These are phyloP conservation scores for Danionella dracula DNA, from an alignment of 2,797 vertebrate genomes.

Conservation along the genomic window DNA sequence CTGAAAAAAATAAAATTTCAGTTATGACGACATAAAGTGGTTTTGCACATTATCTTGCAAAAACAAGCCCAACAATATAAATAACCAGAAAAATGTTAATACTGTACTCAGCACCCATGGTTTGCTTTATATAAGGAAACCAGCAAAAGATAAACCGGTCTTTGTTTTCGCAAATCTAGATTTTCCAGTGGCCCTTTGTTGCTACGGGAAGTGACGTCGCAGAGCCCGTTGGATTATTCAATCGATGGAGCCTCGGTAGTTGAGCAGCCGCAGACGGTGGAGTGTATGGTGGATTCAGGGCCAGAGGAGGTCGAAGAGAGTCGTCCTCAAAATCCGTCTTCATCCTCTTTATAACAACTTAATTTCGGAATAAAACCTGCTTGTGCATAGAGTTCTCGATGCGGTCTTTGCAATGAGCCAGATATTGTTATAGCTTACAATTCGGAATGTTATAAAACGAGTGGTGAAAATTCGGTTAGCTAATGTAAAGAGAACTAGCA, in stretches of 20 bases:
- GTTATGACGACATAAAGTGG: not conserved
- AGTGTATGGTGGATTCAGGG: not conserved
- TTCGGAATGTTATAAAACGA: slow-evolving; percentile 63
- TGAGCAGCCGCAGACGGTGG: not conserved
- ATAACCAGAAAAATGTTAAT: not conserved
- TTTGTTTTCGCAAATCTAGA: slow-evolving; percentile 19
- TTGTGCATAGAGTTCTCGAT: slow-evolving; percentile 60
- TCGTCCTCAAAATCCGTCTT: slow-evolving; percentile 71
- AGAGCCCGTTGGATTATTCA: slow-evolving; percentile 46
- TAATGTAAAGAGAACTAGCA: slow-evolving; percentile 46
- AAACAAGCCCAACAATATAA: not conserved
- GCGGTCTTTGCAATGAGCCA: slow-evolving; percentile 53
- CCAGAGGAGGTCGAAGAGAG: not conserved
- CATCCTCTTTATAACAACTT: slow-evolving; percentile 68
- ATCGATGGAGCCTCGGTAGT: slow-evolving; percentile 24
- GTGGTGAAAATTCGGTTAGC: slow-evolving; percentile 74
- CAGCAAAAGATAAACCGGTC: too few species aligned
- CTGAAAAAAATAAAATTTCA: too few species aligned
- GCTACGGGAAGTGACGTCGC: slow-evolving; percentile 77
- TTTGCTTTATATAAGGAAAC: too few species aligned
- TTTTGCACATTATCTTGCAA: not conserved
- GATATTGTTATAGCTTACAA: slow-evolving; percentile 63
- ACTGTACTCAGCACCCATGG: too few species aligned
- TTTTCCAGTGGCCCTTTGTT: slow-evolving; percentile 46
- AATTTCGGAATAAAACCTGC: slow-evolving; percentile 30